These are phyloP conservation scores for Keiferia lycopersicella DNA, from an alignment of 2,888 invertebrate species.

Conservation along the genomic window DNA sequence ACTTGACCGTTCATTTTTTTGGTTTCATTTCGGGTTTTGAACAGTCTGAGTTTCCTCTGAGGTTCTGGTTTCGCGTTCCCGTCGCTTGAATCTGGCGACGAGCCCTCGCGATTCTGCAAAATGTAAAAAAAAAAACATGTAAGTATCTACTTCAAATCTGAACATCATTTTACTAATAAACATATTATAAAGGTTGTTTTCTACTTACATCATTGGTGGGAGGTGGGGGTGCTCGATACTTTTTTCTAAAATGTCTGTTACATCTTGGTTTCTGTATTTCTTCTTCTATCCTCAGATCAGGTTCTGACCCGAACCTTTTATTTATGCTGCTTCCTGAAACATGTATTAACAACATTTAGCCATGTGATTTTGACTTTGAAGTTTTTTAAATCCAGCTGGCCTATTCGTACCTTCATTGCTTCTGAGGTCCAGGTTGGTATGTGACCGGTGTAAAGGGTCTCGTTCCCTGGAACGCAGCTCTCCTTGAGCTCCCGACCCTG, in stretches of 20 bases:
- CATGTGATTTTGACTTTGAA: background rate
- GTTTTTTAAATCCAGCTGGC: background rate
- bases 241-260: conserved; percentile 84
- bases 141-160: background rate
- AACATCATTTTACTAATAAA: no score
- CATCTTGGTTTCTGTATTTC: conserved; percentile 62
- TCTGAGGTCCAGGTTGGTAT: conserved; percentile 71
- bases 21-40: conserved; percentile 88
- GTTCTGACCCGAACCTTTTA: conserved; percentile 88
- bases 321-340: conserved; percentile 59
- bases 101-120: conserved; percentile 72
- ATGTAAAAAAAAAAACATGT: background rate
- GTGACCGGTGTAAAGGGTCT: conserved; percentile 73
- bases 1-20: conserved; percentile 75
- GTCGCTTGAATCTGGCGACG: conserved; percentile 82
- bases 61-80: conserved; percentile 74
- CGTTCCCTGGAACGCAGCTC: conserved; percentile 63
- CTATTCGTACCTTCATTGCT: conserved; percentile 59
- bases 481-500: conserved; percentile 52
- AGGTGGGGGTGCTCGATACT: conserved; percentile 89
- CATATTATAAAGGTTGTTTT: no score
- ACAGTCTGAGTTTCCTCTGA: conserved; percentile 83
- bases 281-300: conserved; percentile 82
- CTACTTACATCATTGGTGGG: conserved; percentile 64
- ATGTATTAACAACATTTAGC: background rate